phyloP scores from a whole-genome alignment of 2,113 vertebrate species.

The Tenebrosternarchus preto region DNA sequence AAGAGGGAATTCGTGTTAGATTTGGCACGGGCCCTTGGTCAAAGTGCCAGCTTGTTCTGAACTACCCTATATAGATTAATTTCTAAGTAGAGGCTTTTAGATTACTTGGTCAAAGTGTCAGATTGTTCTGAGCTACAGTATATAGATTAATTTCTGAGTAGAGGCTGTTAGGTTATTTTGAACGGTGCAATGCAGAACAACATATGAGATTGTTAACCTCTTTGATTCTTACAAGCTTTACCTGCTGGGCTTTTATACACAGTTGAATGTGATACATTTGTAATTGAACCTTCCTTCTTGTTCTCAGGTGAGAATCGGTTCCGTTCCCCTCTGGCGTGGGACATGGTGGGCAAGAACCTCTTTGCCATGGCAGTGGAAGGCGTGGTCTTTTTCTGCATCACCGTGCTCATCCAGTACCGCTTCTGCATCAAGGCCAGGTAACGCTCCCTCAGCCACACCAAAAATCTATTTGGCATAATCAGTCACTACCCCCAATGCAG shows the following conservation, averaged over 20 bases:
- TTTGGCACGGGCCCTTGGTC: neutral
- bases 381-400: conserved; percentile 90
- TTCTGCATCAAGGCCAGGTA: conserved; percentile 95
- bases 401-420: conserved; percentile 93
- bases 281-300: conserved; percentile 16
- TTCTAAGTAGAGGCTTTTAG: too few relatives aligned
- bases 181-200: neutral
- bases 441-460: neutral
- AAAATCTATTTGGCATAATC: too few relatives aligned
- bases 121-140: too few relatives aligned
- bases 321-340: conserved; percentile 93
- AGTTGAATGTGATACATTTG: neutral
- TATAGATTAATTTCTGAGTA: too few relatives aligned
- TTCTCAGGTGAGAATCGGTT: conserved; percentile 91
- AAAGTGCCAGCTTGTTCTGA: neutral
- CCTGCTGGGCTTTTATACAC: neutral
- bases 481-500: too few relatives aligned
- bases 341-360: conserved; percentile 95
- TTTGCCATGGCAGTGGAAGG: conserved; percentile 98
- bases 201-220: neutral
- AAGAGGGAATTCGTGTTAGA: neutral
- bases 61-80: too few relatives aligned
- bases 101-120: neutral
- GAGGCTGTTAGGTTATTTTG: too few relatives aligned
- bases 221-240: too few relatives aligned